A percentile compares a stretch with the other conserved stretches of the same genome.
Conservation (phyloP, 1,140 invertebrate genomes). For the Zaprionus vittiger region DNA sequence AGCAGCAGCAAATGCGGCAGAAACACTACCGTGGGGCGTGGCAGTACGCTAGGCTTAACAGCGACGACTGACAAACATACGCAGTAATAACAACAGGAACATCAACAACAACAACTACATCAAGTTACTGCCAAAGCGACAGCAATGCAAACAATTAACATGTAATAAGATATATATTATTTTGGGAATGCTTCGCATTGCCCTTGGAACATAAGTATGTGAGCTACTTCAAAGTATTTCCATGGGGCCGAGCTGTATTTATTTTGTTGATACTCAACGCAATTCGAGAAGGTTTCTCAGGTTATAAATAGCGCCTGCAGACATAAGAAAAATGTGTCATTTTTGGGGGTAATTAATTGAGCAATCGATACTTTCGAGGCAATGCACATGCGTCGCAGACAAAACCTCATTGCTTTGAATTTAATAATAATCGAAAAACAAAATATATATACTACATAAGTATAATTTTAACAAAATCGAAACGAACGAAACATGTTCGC, state of each 20-base stretch:
- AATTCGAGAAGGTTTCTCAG: slow-evolving; percentile 22
- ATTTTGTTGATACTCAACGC: not conserved
- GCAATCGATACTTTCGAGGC: slow-evolving; percentile 5
- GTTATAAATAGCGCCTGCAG: slow-evolving; percentile 15
- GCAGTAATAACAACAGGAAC: not conserved
- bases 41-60: slow-evolving; percentile 17
- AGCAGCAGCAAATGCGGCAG: slow-evolving; percentile 15
- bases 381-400: not conserved
- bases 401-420: not conserved
- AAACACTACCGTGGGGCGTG: slow-evolving; percentile 33
- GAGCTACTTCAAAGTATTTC: slow-evolving; percentile 1
- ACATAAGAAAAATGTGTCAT: slow-evolving; percentile 23
- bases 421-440: not conserved
- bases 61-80: not conserved
- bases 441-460: not conserved
- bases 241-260: not conserved
- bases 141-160: slow-evolving; percentile 44
- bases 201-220: slow-evolving; percentile 28
- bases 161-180: slow-evolving; percentile 43
- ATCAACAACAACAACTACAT: slow-evolving; percentile 18
- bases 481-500: slow-evolving; percentile 41
- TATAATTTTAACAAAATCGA: slow-evolving; percentile 30
- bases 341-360: slow-evolving; percentile 18
- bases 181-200: slow-evolving; percentile 10
- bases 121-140: slow-evolving; percentile 40